Evolutionary conservation across 2,113 vertebrate genomes (phyloP).

Genomic region (Sciurus niger): DNA sequence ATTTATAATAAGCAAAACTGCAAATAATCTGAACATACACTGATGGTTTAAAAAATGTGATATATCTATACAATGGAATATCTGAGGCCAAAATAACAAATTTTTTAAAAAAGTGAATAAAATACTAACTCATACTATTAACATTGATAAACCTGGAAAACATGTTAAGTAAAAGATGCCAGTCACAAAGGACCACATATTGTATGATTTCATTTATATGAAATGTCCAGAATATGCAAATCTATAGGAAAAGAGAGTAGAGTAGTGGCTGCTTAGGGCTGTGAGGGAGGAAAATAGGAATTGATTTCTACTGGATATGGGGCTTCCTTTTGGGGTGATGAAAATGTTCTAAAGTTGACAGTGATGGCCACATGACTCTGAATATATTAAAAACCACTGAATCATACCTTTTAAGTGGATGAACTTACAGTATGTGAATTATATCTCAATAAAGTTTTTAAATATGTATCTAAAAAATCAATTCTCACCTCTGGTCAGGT

Average conservation of each 20-base stretch:
- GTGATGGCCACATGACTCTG: background rate
- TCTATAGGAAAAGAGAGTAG: background rate
- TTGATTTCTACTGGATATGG: background rate
- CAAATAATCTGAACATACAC: background rate
- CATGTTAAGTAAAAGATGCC: conserved; percentile 12
- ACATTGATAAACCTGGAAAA: conserved; percentile 24
- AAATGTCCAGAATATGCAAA: conserved; percentile 1
- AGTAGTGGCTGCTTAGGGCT: background rate
- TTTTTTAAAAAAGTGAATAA: background rate
- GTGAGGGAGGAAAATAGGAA: background rate
- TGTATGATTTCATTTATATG: background rate
- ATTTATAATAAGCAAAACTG: background rate
- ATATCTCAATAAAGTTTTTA: conserved; percentile 2
- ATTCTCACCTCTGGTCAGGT: conserved; percentile 92
- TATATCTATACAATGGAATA: background rate
- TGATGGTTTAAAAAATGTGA: background rate
- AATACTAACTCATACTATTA: background rate
- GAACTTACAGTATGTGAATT: conserved; percentile 25
- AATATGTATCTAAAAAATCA: background rate
- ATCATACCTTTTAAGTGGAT: background rate
- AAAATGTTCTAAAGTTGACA: conserved; percentile 50
- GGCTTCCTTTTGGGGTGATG: background rate
- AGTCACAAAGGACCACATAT: conserved; percentile 15
- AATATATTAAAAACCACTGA: background rate
- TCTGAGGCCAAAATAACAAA: background rate